phyloP scores from a whole-genome alignment of 1,140 invertebrate species.

The Notospermus geniculatus region DNA sequence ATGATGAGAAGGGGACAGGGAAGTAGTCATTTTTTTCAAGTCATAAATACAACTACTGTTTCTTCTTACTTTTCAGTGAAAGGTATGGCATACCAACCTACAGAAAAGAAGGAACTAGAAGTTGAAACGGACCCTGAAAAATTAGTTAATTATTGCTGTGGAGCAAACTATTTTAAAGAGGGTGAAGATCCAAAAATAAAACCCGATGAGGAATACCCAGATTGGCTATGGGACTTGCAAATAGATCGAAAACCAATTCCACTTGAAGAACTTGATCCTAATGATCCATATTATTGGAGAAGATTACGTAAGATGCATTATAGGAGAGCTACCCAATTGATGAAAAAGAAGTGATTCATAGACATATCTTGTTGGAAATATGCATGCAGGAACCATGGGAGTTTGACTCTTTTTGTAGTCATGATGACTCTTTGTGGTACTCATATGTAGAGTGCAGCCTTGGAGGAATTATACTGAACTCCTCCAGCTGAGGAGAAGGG shows the following conservation, averaged over 20 bases:
- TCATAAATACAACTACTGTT: no score
- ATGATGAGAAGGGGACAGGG: no score
- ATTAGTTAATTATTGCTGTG: conserved; percentile 79
- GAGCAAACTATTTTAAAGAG: conserved; percentile 74
- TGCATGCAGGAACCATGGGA: no score
- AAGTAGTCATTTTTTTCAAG: no score
- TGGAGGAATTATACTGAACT: no score
- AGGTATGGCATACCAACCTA: neutral
- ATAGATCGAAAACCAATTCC: conserved; percentile 61
- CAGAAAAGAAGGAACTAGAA: conserved; percentile 27
- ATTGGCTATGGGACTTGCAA: conserved; percentile 83
- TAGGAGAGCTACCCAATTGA: neutral
- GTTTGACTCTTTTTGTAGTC: no score
- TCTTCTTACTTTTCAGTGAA: conserved; percentile 5
- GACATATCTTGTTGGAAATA: no score
- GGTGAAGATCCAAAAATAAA: conserved; percentile 80
- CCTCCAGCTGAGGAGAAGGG: no score
- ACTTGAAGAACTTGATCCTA: conserved; percentile 75
- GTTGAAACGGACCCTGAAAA: conserved; percentile 83
- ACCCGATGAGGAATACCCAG: conserved; percentile 85
- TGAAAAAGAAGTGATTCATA: conserved; percentile 5
- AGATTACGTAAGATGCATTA: neutral
- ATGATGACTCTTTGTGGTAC: no score
- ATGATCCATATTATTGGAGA: conserved; percentile 80
- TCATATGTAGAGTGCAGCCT: no score